Evolutionary conservation across 2,888 invertebrate genomes (phyloP).

Genomic region (Arge pagana): DNA sequence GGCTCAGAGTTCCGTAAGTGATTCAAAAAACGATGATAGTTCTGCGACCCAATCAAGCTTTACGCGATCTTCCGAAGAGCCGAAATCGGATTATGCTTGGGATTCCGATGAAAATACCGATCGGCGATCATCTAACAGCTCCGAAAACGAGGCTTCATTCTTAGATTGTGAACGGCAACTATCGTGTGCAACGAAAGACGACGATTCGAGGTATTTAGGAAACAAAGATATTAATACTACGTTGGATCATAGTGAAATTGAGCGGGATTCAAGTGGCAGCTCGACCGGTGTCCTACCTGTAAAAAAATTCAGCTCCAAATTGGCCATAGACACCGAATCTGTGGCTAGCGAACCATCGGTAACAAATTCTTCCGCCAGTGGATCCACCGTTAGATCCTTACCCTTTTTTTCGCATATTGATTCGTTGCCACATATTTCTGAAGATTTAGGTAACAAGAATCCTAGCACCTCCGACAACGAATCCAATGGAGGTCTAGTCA

Average conservation of each 20-base stretch:
- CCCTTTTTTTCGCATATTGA: conserved; percentile 21
- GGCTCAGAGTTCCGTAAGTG: not conserved
- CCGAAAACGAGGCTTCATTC: conserved; percentile 30
- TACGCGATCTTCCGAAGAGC: too few species aligned
- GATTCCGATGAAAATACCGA: too few species aligned
- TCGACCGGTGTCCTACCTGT: conserved; percentile 8
- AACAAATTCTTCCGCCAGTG: conserved; percentile 4
- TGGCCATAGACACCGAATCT: conserved; percentile 10
- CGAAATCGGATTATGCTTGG: too few species aligned
- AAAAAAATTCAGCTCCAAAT: conserved; percentile 9
- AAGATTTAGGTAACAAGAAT: too few species aligned
- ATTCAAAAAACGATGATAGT: not conserved
- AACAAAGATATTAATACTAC: too few species aligned
- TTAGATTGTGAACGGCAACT: conserved; percentile 31
- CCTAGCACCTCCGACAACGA: conserved; percentile 2
- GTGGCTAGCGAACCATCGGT: conserved; percentile 7
- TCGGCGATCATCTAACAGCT: not conserved
- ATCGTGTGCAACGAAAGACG: too few species aligned
- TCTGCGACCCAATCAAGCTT: not conserved
- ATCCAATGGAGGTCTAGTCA: conserved; percentile 10
- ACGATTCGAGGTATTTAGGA: too few species aligned
- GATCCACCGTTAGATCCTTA: conserved; percentile 11
- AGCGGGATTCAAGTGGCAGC: conserved; percentile 11
- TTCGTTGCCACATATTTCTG: not conserved
- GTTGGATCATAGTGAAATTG: too few species aligned